These are phyloP conservation scores for Limanda limanda DNA, from an alignment of 2,113 vertebrate species.

Conservation along the genomic window DNA sequence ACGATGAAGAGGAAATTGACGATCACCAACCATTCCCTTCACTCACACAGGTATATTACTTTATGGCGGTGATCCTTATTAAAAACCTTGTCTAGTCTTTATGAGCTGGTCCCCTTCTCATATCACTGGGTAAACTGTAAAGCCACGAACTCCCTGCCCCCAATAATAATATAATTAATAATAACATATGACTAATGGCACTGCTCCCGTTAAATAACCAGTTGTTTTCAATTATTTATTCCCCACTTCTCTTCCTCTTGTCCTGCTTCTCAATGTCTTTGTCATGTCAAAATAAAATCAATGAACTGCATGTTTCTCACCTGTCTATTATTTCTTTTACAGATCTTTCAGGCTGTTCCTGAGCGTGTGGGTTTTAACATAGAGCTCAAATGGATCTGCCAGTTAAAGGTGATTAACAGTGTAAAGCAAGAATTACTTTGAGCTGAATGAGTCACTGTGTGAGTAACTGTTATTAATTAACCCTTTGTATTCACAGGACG, in stretches of 20 bases:
- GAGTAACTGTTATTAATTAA: neutral
- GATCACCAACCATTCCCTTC: constrained; percentile 97
- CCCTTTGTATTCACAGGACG: constrained; percentile 83
- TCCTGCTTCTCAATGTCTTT: neutral
- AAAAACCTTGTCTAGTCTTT: neutral
- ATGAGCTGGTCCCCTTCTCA: neutral
- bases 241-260: no score
- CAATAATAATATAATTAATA: no score
- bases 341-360: constrained; percentile 94
- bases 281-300: neutral
- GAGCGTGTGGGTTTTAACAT: constrained; percentile 96
- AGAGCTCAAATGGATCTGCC: constrained; percentile 97
- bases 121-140: neutral
- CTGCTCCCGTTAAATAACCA: neutral
- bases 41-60: constrained; percentile 86
- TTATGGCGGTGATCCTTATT: neutral
- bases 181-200: neutral
- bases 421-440: neutral
- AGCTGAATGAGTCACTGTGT: no score
- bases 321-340: neutral
- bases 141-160: neutral
- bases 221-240: no score
- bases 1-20: constrained; percentile 90
- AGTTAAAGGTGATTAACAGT: constrained; percentile 84
- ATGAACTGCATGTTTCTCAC: neutral